Evolutionary conservation across 2,797 vertebrate genomes (phyloP), one percentile per base, ranked within the genome.

Genomic region (Myiotriccus ornatus): DNA sequence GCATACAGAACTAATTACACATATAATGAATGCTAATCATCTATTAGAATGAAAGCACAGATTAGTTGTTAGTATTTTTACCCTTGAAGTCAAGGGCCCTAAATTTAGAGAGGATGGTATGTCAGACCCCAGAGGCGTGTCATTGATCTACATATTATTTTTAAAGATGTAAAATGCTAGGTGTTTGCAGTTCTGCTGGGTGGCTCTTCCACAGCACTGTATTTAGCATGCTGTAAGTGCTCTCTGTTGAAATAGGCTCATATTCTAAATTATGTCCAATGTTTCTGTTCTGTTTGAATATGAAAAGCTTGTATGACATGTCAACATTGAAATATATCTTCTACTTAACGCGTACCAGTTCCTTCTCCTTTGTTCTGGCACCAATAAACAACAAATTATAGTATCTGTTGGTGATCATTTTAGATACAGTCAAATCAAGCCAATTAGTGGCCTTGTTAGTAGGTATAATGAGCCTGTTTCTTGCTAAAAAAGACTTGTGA

Each of bases 21-120:
- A 93, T 98, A 96, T 97, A 97, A 97, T 84, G 96, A 98, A 98
- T 97, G 96, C 97, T 97, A 96, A 97, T 97, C 97, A 97, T 98
- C 97, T 98, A 95, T 96, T 98, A 98, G 97, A 97, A 95, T 95
- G 97, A 97, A 98, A 98, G 97, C 97, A 97, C 97, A 98, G 98
- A 98, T 97, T 98, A 97, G 97, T 97, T 89, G 93, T 95, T 98
- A 97, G 97, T 93, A 82, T 97, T 97, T 97, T 95, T 97, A 97
- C 96, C 96, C 97, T 96, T 97, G 90, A 97, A 96, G 91, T 94
- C 96, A 89, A 84, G 80, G 97, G 96, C 96, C 97, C 97, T 97
- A 97, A 93, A 97, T 96, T 97, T 97, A 96, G 97, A 92, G 92
- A 95, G 86, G 84, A 94, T 81, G 94, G 87, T 96, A 94, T 93